A percentile compares a stretch with the other conserved stretches of the same genome.
phyloP scores from a whole-genome alignment of 2,888 invertebrate genomes.

The Pherbina coryleti region DNA sequence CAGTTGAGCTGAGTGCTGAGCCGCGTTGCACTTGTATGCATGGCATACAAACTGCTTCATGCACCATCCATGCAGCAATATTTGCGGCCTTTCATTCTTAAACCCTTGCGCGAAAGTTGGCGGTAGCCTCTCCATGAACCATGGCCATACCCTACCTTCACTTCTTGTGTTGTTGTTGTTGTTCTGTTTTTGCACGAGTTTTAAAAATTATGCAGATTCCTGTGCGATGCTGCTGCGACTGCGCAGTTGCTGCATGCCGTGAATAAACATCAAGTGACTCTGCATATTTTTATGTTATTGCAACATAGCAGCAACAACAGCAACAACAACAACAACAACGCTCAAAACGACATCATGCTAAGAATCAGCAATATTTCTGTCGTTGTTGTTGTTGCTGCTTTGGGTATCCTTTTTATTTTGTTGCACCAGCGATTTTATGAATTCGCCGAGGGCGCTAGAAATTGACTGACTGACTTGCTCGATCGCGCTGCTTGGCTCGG shows the following conservation, averaged over 20 bases:
- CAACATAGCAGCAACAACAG: neutral
- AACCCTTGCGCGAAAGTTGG: constrained; percentile 8
- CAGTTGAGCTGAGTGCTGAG: neutral
- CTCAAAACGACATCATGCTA: constrained; percentile 30
- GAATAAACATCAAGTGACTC: constrained; percentile 51
- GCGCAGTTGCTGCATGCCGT: constrained; percentile 49
- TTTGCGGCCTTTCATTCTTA: constrained; percentile 1
- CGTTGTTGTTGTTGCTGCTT: constrained; percentile 8
- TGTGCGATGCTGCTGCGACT: constrained; percentile 48
- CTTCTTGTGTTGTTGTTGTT: neutral
- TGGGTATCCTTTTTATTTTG: neutral
- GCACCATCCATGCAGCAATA: neutral
- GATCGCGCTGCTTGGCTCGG: constrained; percentile 40
- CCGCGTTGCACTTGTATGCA: neutral
- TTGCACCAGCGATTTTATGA: constrained; percentile 47
- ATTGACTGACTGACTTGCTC: constrained; percentile 46
- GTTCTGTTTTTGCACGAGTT: constrained; percentile 21
- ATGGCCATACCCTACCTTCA: neutral
- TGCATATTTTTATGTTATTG: constrained; percentile 27
- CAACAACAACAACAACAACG: constrained; percentile 24
- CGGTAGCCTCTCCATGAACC: neutral
- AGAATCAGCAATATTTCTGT: constrained; percentile 21
- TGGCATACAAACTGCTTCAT: neutral
- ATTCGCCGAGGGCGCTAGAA: constrained; percentile 63
- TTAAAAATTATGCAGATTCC: constrained; percentile 54